These are phyloP conservation scores for Pomatorhinus ruficollis DNA, from an alignment of 2,113 vertebrate species.

Conservation along the genomic window DNA sequence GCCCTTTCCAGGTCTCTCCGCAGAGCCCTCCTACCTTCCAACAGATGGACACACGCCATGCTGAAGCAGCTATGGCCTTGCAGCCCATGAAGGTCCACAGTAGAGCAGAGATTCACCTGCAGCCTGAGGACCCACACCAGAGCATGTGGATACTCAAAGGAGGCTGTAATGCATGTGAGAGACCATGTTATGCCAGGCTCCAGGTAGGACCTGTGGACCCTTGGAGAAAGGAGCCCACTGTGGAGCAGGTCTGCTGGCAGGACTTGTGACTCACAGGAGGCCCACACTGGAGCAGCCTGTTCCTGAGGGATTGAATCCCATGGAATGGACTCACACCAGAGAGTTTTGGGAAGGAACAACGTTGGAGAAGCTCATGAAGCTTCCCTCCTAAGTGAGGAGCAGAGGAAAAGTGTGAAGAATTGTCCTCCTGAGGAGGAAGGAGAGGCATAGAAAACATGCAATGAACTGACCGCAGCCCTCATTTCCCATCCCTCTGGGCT, in stretches of 20 bases:
- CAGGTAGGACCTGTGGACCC: too few species aligned
- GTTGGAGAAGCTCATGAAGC: not conserved
- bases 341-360: not conserved
- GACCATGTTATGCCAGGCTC: not conserved
- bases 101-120: not conserved
- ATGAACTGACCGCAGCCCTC: rapidly evolving
- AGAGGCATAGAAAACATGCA: rapidly evolving
- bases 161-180: not conserved
- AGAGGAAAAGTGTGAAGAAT: not conserved
- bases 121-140: not conserved
- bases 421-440: not conserved
- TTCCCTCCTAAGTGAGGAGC: not conserved
- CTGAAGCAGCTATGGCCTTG: not conserved
- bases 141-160: not conserved
- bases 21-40: not conserved
- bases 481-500: not conserved
- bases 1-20: not conserved
- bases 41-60: rapidly evolving
- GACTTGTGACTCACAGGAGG: not conserved
- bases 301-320: not conserved
- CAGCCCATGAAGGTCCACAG: too few species aligned
- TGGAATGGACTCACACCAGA: not conserved
- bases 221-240: not conserved
- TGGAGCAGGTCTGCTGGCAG: not conserved
- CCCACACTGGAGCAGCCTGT: not conserved